Conservation (phyloP, 1,140 invertebrate species). For the Nephotettix cincticeps region DNA sequence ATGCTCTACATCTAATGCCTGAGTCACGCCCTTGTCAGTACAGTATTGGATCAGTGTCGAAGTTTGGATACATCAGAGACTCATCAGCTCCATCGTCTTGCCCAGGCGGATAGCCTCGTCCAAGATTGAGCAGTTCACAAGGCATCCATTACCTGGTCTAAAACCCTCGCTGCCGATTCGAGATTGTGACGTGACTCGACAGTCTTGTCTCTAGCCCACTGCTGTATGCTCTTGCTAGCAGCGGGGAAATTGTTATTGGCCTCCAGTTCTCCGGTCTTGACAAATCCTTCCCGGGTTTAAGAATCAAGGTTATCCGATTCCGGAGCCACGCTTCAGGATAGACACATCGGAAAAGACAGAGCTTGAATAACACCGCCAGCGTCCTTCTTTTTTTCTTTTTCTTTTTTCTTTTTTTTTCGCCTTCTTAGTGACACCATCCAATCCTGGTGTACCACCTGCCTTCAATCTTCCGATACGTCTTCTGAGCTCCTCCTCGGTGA, state of each 20-base stretch:
- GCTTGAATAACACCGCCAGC: constrained; percentile 26
- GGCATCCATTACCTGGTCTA: constrained; percentile 34
- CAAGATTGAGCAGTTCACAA: constrained; percentile 28
- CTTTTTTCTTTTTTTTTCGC: background rate
- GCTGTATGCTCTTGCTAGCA: constrained; percentile 30
- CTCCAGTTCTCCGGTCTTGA: constrained; percentile 32
- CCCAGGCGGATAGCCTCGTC: background rate
- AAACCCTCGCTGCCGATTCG: constrained; percentile 36
- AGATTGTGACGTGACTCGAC: background rate
- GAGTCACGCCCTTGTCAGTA: no score
- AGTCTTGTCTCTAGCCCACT: constrained; percentile 14
- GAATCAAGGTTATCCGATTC: constrained; percentile 39
- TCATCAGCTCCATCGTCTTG: constrained; percentile 24
- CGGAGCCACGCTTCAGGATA: constrained; percentile 31
- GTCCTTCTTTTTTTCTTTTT: background rate
- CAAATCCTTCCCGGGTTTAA: constrained; percentile 36
- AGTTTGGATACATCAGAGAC: no score
- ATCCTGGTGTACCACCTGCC: background rate
- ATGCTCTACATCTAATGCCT: no score
- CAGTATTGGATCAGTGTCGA: no score
- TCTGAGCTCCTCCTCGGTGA: background rate
- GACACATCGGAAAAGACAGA: background rate
- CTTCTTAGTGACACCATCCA: background rate
- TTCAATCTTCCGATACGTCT: background rate
- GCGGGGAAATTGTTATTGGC: constrained; percentile 37